phyloP scores from a whole-genome alignment of 2,888 invertebrate genomes.

The Agonopterix heracliana region DNA sequence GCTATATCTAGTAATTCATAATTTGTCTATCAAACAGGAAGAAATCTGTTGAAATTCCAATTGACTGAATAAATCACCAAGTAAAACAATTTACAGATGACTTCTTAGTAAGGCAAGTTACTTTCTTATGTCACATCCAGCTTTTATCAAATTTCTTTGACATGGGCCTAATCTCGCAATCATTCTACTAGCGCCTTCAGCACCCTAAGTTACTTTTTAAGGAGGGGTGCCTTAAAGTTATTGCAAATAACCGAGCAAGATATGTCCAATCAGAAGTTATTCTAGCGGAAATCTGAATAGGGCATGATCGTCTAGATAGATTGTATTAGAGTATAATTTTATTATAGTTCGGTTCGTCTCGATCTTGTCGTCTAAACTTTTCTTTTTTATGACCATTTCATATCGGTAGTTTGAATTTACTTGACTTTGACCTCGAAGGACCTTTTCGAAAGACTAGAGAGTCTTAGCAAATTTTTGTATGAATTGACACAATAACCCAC shows the following conservation, averaged over 20 bases:
- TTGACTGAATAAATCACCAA: too few relatives aligned
- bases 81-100: too few relatives aligned
- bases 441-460: too few relatives aligned
- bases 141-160: conserved; percentile 1
- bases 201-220: conserved; percentile 37
- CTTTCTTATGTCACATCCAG: not conserved
- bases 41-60: too few relatives aligned
- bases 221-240: conserved; percentile 31
- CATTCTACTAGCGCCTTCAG: conserved; percentile 22
- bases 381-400: too few relatives aligned
- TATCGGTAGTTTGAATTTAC: too few relatives aligned
- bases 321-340: not conserved
- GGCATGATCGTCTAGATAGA: conserved; percentile 5
- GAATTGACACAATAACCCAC: too few relatives aligned
- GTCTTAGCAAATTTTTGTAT: too few relatives aligned
- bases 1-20: too few relatives aligned
- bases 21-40: too few relatives aligned
- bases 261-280: conserved; percentile 37
- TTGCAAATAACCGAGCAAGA: conserved; percentile 42
- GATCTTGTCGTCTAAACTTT: not conserved
- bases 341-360: not conserved
- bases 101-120: too few relatives aligned
- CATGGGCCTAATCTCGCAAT: conserved; percentile 24
- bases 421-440: too few relatives aligned
- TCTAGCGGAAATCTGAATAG: conserved; percentile 23